Percentiles rank a stretch among this genome's conserved stretches.
Conservation (phyloP, 2,113 vertebrate genomes). For the Seriola dumerili region DNA sequence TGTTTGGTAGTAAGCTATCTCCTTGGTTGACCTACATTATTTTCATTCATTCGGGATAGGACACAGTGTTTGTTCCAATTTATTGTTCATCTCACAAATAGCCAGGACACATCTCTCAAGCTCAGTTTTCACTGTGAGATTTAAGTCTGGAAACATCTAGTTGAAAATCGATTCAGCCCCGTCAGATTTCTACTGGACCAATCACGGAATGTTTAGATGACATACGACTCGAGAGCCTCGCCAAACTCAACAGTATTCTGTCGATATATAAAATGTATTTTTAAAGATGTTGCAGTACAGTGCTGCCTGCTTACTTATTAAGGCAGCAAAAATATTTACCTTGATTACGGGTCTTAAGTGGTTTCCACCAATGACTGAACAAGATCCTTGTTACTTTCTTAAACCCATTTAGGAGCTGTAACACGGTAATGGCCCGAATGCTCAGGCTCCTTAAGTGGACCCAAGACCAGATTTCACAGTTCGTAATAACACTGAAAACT, state of each 20-base stretch:
- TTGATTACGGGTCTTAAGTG: slow-evolving; percentile 23
- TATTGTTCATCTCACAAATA: background rate
- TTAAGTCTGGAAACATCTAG: slow-evolving; percentile 17
- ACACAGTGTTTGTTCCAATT: background rate
- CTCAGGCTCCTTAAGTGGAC: slow-evolving; percentile 38
- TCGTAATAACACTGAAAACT: slow-evolving; percentile 38
- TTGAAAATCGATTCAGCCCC: slow-evolving; percentile 20
- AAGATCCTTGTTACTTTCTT: slow-evolving; percentile 32
- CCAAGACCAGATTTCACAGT: slow-evolving; percentile 55
- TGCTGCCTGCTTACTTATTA: slow-evolving; percentile 2
- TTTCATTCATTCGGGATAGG: background rate
- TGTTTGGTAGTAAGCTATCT: background rate
- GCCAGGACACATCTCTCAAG: background rate
- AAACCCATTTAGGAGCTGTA: slow-evolving; percentile 37
- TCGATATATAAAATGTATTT: slow-evolving; percentile 13
- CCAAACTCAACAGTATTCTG: background rate
- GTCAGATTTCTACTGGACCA: slow-evolving; percentile 11
- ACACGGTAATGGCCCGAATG: slow-evolving; percentile 34
- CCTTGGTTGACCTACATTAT: background rate
- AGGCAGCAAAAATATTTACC: background rate
- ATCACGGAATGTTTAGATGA: slow-evolving; percentile 30
- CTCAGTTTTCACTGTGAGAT: background rate
- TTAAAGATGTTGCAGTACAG: background rate
- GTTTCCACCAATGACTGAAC: slow-evolving; percentile 34
- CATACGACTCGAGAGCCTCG: slow-evolving; percentile 9